A percentile compares a stretch with the other conserved stretches of the same genome.
Conservation (phyloP, 2,888 invertebrate species). For the Melangyna quadrimaculata region DNA sequence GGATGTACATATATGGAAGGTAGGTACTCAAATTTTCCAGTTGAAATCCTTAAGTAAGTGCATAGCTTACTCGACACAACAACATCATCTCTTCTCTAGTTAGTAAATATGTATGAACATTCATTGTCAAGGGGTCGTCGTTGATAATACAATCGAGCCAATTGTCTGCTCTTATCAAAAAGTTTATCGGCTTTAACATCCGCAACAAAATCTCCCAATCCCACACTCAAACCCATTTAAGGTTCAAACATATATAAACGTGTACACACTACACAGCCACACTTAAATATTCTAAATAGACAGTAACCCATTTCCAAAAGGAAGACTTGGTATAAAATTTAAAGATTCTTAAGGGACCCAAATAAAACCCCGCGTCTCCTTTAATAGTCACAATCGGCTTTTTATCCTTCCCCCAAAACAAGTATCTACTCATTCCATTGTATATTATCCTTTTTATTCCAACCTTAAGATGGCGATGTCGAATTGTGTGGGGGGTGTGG, state of each 20-base stretch:
- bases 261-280: no score
- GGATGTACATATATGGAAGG: no score
- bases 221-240: not conserved
- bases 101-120: not conserved
- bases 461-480: not conserved
- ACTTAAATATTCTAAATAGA: slow-evolving; percentile 38
- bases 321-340: slow-evolving; percentile 38
- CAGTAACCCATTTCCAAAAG: slow-evolving; percentile 44
- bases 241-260: not conserved
- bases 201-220: not conserved
- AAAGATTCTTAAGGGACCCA: slow-evolving; percentile 23
- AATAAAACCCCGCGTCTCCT: slow-evolving; percentile 28
- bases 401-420: slow-evolving; percentile 22
- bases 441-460: not conserved
- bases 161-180: slow-evolving; percentile 40
- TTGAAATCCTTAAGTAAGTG: not conserved
- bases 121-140: slow-evolving; percentile 14
- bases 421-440: slow-evolving; percentile 18
- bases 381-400: slow-evolving; percentile 15
- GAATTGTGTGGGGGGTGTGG: not conserved
- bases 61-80: not conserved
- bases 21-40: slow-evolving; percentile 3
- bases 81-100: not conserved
- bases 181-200: slow-evolving; percentile 4
- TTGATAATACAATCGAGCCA: slow-evolving; percentile 36